These are phyloP conservation scores for Drosophila funebris DNA, from an alignment of 1,140 invertebrate species.

Conservation along the genomic window DNA sequence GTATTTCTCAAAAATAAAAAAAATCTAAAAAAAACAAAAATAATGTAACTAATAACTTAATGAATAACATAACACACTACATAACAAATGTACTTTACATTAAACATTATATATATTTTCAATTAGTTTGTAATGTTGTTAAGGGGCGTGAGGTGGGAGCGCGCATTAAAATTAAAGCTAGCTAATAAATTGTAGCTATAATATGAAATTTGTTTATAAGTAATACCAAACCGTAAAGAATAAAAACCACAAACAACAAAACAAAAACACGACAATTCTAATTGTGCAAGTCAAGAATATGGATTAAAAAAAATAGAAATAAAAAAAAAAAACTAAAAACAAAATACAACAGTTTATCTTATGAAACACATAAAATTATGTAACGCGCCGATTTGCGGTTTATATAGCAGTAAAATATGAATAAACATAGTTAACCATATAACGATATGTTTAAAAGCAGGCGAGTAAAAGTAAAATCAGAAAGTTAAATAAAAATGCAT, in stretches of 20 bases:
- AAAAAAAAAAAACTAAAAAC: conserved; percentile 8
- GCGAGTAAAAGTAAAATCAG: conserved; percentile 45
- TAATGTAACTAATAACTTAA: conserved; percentile 58
- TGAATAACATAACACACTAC: conserved; percentile 30
- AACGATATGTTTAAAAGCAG: conserved; percentile 36
- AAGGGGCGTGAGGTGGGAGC: conserved; percentile 49
- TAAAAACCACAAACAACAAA: conserved; percentile 38
- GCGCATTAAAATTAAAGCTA: conserved; percentile 69
- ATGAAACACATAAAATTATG: conserved; percentile 57
- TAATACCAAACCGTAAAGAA: conserved; percentile 75
- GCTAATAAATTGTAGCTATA: conserved; percentile 81
- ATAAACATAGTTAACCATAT: conserved; percentile 37
- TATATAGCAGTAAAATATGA: conserved; percentile 26
- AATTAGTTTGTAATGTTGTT: conserved; percentile 46
- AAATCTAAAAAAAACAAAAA: conserved; percentile 24
- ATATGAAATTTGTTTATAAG: conserved; percentile 81
- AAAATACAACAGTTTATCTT: conserved; percentile 43
- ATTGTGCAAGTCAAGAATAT: conserved; percentile 59
- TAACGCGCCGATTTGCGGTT: conserved; percentile 32
- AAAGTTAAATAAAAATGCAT: conserved; percentile 76
- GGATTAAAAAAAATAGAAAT: conserved; percentile 26
- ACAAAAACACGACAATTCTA: conserved; percentile 43
- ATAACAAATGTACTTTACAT: conserved; percentile 51
- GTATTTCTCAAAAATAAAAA: conserved; percentile 46
- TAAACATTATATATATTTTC: conserved; percentile 39